A percentile compares a stretch with the other conserved stretches of the same genome.
These are phyloP conservation scores for Pterois miles DNA, from an alignment of 2,797 vertebrate genomes.

Conservation along the genomic window DNA sequence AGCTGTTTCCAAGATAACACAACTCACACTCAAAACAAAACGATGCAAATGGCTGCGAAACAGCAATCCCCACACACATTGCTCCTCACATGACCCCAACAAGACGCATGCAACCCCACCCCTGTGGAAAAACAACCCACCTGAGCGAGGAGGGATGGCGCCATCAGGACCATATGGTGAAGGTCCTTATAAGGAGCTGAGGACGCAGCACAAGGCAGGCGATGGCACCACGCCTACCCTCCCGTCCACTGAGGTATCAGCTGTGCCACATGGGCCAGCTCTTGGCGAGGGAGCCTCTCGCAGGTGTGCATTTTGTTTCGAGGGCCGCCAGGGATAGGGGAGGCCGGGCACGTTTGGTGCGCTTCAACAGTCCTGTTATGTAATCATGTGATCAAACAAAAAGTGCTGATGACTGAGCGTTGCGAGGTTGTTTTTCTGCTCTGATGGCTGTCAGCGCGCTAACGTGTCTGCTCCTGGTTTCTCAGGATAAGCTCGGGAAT, in stretches of 20 bases:
- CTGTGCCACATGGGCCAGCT: conserved; percentile 75
- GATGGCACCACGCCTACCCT: conserved; percentile 73
- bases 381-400: conserved; percentile 73
- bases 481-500: conserved; percentile 75
- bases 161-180: conserved; percentile 81
- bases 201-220: conserved; percentile 54
- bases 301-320: conserved; percentile 64
- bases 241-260: conserved; percentile 74
- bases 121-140: conserved; percentile 65
- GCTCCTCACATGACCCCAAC: conserved; percentile 41
- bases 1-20: conserved; percentile 25
- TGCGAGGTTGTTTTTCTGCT: conserved; percentile 52
- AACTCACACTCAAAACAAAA: conserved; percentile 9
- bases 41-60: neutral
- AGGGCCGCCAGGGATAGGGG: conserved; percentile 28
- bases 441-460: conserved; percentile 64
- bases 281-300: conserved; percentile 65
- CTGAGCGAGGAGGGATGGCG: conserved; percentile 58
- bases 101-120: conserved; percentile 39
- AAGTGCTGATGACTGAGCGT: conserved; percentile 72
- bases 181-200: conserved; percentile 74
- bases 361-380: conserved; percentile 68
- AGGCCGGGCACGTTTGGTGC: conserved; percentile 49
- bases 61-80: conserved; percentile 13
- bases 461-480: conserved; percentile 64